Evolutionary conservation across 1,140 invertebrate genomes (phyloP).

Genomic region (Anagrus nilaparvatae): DNA sequence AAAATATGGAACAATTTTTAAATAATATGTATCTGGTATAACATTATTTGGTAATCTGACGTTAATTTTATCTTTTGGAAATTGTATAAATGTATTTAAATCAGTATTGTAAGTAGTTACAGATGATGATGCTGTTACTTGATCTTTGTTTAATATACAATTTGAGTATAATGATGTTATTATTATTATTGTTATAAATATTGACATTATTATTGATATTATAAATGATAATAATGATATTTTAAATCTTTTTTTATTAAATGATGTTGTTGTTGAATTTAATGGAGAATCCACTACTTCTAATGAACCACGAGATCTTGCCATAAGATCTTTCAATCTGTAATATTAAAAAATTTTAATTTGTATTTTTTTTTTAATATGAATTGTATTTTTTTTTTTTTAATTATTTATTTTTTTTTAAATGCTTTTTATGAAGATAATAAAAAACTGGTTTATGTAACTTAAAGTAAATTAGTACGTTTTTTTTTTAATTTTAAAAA

Average conservation of each 20-base stretch:
- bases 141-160: background rate
- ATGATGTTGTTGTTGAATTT: no score
- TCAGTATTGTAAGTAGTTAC: background rate
- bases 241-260: no score
- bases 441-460: background rate
- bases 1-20: conserved; percentile 61
- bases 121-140: background rate
- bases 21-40: conserved; percentile 55
- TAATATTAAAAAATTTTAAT: background rate
- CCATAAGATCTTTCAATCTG: background rate
- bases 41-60: conserved; percentile 58
- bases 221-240: background rate
- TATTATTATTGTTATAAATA: background rate
- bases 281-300: background rate
- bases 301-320: background rate
- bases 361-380: background rate
- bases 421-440: background rate
- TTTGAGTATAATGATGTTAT: background rate
- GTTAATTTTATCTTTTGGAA: conserved; percentile 25
- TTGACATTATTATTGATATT: background rate
- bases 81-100: background rate
- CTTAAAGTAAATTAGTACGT: background rate
- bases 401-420: background rate
- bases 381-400: no score
- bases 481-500: background rate